Evolutionary conservation across 2,888 invertebrate species (phyloP), one percentile per base, ranked within the genome.

Genomic region (Athalia circularis): DNA sequence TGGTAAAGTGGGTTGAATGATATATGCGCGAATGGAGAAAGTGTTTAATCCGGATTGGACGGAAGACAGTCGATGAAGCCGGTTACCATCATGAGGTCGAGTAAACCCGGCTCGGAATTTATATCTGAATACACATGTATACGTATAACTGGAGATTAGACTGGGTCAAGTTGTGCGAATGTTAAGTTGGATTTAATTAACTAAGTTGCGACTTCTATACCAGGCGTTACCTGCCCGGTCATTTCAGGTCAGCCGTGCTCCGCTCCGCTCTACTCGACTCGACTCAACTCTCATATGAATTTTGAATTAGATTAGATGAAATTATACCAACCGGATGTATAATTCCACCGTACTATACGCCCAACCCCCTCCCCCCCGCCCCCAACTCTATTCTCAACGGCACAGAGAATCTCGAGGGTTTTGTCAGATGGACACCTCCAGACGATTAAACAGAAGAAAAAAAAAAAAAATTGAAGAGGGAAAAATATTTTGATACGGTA

Each of bases 161-260:
- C 54, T 13, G 70, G 70, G 70, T 70, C 70, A 70, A 70, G 57
- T 67, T 50, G 67, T 50, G 67, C 67, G 67, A 67, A 67, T 67
- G 67, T 67, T 67, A 50, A 67, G 50, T 47, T 64, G 67, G 67
- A 67, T 67, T 67, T 67, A 67, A 67, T 67, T 67, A 67, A 67
- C 48, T 67, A 47, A 43, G 50, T 45, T 65, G 13, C n/a, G 15
- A 45, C 50, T 15, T 4, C 61, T 5, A 45, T 47, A 9, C 67
- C n/a, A 47, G 4, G 67, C 67, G 50, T 67, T 67, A 47, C 67
- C 47, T 50, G 50, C 13, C 48, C 48, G 50, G 67, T 67, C 45
- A 50, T 29, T 29, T 29, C 29, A 29, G 29, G 29, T 29, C 29
- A 29, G 29, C 29, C 29, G 2, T 29, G 29, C 29, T 29, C 29